Base-by-base conservation (phyloP, 2,797 vertebrate species). In the Nasua narica region DNA sequence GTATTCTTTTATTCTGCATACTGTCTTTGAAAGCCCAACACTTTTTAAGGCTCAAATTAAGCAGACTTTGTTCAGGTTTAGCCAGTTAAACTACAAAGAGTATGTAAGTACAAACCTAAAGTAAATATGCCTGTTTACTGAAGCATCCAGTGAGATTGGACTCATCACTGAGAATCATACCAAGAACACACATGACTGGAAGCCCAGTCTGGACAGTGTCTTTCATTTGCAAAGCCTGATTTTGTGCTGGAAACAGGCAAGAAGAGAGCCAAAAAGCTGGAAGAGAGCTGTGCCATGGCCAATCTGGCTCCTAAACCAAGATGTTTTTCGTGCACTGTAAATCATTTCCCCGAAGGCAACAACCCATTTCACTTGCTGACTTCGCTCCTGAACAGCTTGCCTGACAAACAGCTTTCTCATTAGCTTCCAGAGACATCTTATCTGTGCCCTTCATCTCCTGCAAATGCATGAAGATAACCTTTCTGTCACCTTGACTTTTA, bases 401-500 rank as follows among this genome's bases (percentile, higher is more conserved):
- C 85, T 69, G 65, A 50, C 94, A 94, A 84, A 88, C 15, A 90
- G 52, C 82, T 32, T 92, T 96, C 48, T 95, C 96, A 94, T 81
- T 48, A 96, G 46, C n/a, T 86, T 87, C 91, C 43, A 81, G 15
- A 84, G 10, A 65, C 86, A 95, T 48, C 11, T 23, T 54, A 25
- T 92, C 52, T 40, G 15, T 29, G 32, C 79, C 40, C 3, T 21
- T 77, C 89, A 54, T 89, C 82, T 35, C 5, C 18, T 23, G 88
- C 48, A 97, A 72, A 92, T 62, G 8, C 69, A 40, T 27, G 77
- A 90, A 85, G 19, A 43, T 65, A 87, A 76, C 40, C 74, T 81
- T 92, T 96, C 77, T 94, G 69, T 58, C 50, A 87, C 94, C 82
- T 70, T 94, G 96, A 94, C 90, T 93, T 97, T 90, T 94, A 72